Conservation (phyloP, 2,888 invertebrate genomes). For the Cryptocephalus primarius region DNA sequence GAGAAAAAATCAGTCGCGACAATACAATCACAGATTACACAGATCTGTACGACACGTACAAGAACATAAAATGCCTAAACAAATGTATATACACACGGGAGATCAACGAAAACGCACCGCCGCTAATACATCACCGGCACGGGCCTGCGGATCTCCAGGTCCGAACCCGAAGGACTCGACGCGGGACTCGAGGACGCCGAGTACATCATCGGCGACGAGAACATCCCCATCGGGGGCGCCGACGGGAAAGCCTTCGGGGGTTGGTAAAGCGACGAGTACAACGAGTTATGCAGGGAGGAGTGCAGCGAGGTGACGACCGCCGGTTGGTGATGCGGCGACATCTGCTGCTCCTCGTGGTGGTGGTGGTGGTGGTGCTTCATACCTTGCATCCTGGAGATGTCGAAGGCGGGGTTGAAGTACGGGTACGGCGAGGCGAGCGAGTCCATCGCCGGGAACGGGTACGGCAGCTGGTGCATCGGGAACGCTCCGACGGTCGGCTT, state of each 20-base stretch:
- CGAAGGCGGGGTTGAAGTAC: slow-evolving; percentile 66
- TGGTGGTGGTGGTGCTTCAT: slow-evolving; percentile 30
- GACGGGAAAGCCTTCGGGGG: slow-evolving; percentile 44
- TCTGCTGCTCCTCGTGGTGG: slow-evolving; percentile 6
- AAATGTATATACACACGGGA: slow-evolving; percentile 3
- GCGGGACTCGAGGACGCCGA: slow-evolving; percentile 36
- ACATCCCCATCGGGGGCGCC: slow-evolving; percentile 38
- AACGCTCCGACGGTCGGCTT: slow-evolving; percentile 37
- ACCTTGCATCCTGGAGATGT: slow-evolving; percentile 29
- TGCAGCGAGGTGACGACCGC: slow-evolving; percentile 34
- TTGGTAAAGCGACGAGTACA: slow-evolving; percentile 57
- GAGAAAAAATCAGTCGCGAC: slow-evolving; percentile 20
- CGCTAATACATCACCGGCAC: slow-evolving; percentile 61
- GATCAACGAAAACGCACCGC: not conserved
- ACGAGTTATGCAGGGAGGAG: slow-evolving; percentile 55
- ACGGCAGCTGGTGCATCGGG: slow-evolving; percentile 51
- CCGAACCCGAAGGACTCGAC: slow-evolving; percentile 33
- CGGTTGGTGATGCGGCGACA: slow-evolving; percentile 15
- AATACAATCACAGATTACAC: slow-evolving; percentile 17
- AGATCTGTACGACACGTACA: slow-evolving; percentile 4
- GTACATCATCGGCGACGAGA: slow-evolving; percentile 32
- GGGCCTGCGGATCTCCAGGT: slow-evolving; percentile 50
- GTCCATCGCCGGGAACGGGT: slow-evolving; percentile 51
- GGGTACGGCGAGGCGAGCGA: slow-evolving; percentile 51
- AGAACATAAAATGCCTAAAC: slow-evolving; percentile 4